phyloP scores from a whole-genome alignment of 2,797 vertebrate genomes.

The Pterois miles region DNA sequence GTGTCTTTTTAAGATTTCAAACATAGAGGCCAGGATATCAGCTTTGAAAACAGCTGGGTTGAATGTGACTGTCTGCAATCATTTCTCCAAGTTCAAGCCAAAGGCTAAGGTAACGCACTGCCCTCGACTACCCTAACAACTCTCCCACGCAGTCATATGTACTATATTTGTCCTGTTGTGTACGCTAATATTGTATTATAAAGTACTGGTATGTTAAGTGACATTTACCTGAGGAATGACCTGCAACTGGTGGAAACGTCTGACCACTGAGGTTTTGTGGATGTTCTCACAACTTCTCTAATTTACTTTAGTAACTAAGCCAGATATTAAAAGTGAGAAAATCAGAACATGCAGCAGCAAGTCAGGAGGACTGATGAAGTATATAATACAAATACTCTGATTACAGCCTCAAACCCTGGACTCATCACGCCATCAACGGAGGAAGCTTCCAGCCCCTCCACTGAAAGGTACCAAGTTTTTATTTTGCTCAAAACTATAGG shows the following conservation, averaged over 20 bases:
- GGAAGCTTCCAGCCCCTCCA: conserved; percentile 95
- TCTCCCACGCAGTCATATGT: background rate
- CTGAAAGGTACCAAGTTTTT: conserved; percentile 84
- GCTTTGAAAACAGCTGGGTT: conserved; percentile 95
- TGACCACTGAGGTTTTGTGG: background rate
- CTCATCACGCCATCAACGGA: conserved; percentile 94
- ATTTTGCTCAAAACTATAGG: background rate
- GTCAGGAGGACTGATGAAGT: background rate
- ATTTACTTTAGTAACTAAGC: background rate
- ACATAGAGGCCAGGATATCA: conserved; percentile 97
- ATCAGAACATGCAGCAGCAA: background rate
- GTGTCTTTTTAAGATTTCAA: conserved; percentile 88
- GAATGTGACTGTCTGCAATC: conserved; percentile 91
- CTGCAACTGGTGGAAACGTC: background rate
- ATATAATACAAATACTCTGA: conserved; percentile 2
- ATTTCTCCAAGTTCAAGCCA: conserved; percentile 88
- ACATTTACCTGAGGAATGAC: background rate
- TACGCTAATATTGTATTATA: background rate
- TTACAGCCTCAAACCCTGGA: conserved; percentile 94
- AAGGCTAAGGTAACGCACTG: conserved; percentile 85
- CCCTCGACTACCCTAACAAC: background rate
- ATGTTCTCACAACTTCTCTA: background rate
- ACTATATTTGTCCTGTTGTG: background rate
- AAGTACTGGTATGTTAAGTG: background rate
- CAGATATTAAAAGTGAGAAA: background rate